Percentiles rank a stretch among this genome's conserved stretches.
Conservation (phyloP, 2,888 invertebrate genomes). For the Dasypolia templi region DNA sequence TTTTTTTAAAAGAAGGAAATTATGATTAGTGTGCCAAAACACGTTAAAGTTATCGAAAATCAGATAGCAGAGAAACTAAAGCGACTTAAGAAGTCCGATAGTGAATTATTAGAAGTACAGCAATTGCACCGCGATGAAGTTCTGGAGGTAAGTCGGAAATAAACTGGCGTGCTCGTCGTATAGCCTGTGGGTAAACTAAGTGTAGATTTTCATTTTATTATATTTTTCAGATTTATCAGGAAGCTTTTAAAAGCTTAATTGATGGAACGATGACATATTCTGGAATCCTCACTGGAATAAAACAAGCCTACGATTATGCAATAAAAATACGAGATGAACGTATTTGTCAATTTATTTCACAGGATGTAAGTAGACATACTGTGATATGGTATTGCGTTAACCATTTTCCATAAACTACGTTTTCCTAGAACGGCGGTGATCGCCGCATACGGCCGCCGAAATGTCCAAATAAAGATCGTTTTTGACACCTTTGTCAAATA, state of each 20-base stretch:
- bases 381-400: not conserved
- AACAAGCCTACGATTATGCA: slow-evolving; percentile 83
- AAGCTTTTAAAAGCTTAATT: slow-evolving; percentile 81
- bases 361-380: slow-evolving; percentile 81
- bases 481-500: too few species aligned
- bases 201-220: not conserved
- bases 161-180: not conserved
- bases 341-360: slow-evolving; percentile 80
- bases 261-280: slow-evolving; percentile 80
- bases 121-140: slow-evolving; percentile 80
- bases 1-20: slow-evolving; percentile 45
- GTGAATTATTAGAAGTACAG: slow-evolving; percentile 78
- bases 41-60: slow-evolving; percentile 78
- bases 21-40: slow-evolving; percentile 75
- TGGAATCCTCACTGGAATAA: slow-evolving; percentile 79
- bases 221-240: slow-evolving; percentile 80
- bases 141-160: slow-evolving; percentile 73
- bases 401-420: too few species aligned
- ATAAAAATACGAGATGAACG: slow-evolving; percentile 81
- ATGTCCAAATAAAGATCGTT: too few species aligned
- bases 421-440: too few species aligned
- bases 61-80: slow-evolving; percentile 74
- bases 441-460: too few species aligned
- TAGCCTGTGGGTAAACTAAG: not conserved
- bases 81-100: slow-evolving; percentile 71